phyloP scores from a whole-genome alignment of 2,113 vertebrate species.

The Catharus minimus region DNA sequence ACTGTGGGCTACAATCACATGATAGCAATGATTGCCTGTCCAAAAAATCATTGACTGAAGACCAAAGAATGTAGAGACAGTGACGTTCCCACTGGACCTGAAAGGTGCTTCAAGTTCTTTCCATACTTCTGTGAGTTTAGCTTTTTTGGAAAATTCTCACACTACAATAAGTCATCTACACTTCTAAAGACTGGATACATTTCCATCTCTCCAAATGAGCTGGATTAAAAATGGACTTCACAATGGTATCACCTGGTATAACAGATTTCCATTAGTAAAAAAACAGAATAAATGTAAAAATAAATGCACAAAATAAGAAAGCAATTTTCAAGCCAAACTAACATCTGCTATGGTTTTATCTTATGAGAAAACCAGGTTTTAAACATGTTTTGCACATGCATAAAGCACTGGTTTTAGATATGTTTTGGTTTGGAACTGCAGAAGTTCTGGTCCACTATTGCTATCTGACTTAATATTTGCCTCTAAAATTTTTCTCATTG shows the following conservation, averaged over 20 bases:
- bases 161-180: background rate
- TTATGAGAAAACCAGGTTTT: background rate
- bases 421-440: constrained; percentile 41
- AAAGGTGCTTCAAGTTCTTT: background rate
- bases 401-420: background rate
- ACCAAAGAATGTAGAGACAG: background rate
- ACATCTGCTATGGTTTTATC: background rate
- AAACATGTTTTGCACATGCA: background rate
- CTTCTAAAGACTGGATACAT: background rate
- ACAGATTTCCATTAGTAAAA: background rate
- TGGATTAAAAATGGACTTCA: background rate
- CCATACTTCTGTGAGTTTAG: background rate
- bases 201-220: background rate
- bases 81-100: background rate
- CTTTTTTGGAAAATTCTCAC: background rate
- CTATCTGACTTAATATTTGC: constrained; percentile 44
- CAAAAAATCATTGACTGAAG: too few relatives aligned
- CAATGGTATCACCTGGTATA: background rate
- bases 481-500: constrained; percentile 63
- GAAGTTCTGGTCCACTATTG: constrained; percentile 56
- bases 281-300: background rate
- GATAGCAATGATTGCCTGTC: too few relatives aligned
- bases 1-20: too few relatives aligned
- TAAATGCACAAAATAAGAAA: background rate
- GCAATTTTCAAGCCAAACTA: background rate